A percentile compares a stretch with the other conserved stretches of the same genome.
Evolutionary conservation across 1,140 invertebrate species (phyloP).

Genomic region (Caenorhabditis remanei): DNA sequence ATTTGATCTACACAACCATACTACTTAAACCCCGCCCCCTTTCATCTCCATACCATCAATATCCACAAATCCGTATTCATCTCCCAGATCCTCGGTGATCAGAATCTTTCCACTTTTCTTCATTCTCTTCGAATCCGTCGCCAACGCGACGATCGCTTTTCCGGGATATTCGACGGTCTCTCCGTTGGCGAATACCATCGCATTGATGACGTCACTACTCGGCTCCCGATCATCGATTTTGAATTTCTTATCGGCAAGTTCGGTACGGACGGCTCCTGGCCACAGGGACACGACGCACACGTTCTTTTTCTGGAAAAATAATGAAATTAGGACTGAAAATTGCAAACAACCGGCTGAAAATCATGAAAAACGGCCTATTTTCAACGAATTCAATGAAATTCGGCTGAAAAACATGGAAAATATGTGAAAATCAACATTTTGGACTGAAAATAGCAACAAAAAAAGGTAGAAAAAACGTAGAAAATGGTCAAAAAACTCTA

Average conservation of each 20-base stretch:
- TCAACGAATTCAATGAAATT: too few species aligned
- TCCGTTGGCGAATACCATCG: conserved; percentile 68
- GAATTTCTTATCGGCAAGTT: conserved; percentile 68
- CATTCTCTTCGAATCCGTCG: conserved; percentile 75
- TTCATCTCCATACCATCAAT: conserved; percentile 71
- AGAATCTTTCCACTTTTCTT: conserved; percentile 77
- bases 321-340: too few species aligned
- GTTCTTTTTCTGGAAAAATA: conserved; percentile 71
- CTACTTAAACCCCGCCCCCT: too few species aligned
- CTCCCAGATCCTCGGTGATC: conserved; percentile 76
- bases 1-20: too few species aligned
- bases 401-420: too few species aligned
- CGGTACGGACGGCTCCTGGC: conserved; percentile 79
- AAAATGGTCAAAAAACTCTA: too few species aligned
- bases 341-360: too few species aligned
- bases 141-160: conserved; percentile 76
- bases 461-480: too few species aligned
- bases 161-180: conserved; percentile 78
- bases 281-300: conserved; percentile 79
- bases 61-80: conserved; percentile 78
- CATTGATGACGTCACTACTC: conserved; percentile 5
- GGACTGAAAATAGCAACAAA: too few species aligned
- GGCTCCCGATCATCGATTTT: conserved; percentile 1
- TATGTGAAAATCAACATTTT: too few species aligned
- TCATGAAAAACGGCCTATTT: too few species aligned